phyloP scores from a whole-genome alignment of 2,113 vertebrate genomes.

The Ginglymostoma cirratum region DNA sequence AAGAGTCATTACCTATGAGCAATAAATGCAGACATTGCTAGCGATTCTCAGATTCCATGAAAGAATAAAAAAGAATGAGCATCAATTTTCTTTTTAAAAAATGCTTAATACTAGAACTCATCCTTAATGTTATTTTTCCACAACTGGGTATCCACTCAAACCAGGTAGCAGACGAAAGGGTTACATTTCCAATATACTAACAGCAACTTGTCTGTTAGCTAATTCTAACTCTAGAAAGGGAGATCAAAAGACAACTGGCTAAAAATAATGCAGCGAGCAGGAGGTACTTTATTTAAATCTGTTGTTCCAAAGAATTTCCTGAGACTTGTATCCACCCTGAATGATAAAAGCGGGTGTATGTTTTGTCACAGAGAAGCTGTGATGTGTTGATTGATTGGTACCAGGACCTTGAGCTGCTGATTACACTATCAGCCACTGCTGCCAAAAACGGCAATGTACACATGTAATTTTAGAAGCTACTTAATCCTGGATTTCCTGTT shows the following conservation, averaged over 20 bases:
- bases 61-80: neutral
- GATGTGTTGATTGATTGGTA: constrained; percentile 20
- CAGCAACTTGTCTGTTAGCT: neutral
- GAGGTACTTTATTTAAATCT: neutral
- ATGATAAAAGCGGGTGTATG: constrained; percentile 15
- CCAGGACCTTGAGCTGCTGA: constrained; percentile 42
- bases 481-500: constrained; percentile 48
- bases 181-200: neutral
- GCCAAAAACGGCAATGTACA: constrained; percentile 53
- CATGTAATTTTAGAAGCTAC: constrained; percentile 59
- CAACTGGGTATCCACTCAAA: neutral
- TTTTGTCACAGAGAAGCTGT: constrained; percentile 6
- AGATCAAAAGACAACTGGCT: constrained; percentile 12
- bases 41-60: neutral
- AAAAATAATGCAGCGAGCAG: constrained; percentile 22
- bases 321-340: neutral
- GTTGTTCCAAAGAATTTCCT: neutral
- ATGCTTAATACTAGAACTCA: neutral
- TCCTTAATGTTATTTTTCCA: too few relatives aligned
- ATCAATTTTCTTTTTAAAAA: neutral
- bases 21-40: neutral
- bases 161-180: neutral
- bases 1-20: neutral
- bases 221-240: neutral
- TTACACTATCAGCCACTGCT: constrained; percentile 45